Base-by-base conservation (phyloP, 2,797 vertebrate species). In the Phataginus tetradactyla region DNA sequence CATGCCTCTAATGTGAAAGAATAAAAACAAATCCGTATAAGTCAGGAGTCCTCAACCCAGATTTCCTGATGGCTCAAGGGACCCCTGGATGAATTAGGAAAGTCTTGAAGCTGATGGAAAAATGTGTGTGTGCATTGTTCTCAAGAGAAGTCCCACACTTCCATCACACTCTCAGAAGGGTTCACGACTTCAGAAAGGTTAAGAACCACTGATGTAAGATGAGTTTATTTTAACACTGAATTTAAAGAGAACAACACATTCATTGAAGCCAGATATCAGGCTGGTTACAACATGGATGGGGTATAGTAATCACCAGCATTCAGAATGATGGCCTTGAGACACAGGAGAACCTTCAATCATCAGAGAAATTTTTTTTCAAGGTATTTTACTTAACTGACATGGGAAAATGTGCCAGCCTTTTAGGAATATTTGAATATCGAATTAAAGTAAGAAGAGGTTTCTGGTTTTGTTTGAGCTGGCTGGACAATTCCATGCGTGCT, bases 221-320 rank as follows among this genome's bases (percentile, higher is more conserved):
- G 12, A 29, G 27, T 71, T 72, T 93, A 45, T 53, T 96, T 94
- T 78, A 92, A 95, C 95, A 77, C 7, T 87, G 45, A 86, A 91
- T 49, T 37, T 29, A 81, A 87, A 94, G 64, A 90, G 55, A 86
- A 68, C 12, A 83, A 57, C 42, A 90, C 59, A 51, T 75, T 86
- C 32, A 79, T 42, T 81, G 64, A 94, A 85, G 57, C 39, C 25
- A 66, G 88, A 78, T 18, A 39, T 17, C 27, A 27, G 5, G 23
- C 66, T 91, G 71, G 68, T 37, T 39, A 17, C 21, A 89, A 90
- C 84, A 39, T 0, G 13, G 37, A 49, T 27, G 25, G 61, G 29
- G 8, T 63, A 1, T 64, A 64, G 42, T 45, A 39, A 93, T 68
- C 25, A 66, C 32, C 42, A 71, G 32, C 59, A 85, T 85, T 93